Percentiles rank a stretch among this genome's conserved stretches.
These are phyloP conservation scores for Bruchidius siliquastri DNA, from an alignment of 2,888 invertebrate species.

Conservation along the genomic window DNA sequence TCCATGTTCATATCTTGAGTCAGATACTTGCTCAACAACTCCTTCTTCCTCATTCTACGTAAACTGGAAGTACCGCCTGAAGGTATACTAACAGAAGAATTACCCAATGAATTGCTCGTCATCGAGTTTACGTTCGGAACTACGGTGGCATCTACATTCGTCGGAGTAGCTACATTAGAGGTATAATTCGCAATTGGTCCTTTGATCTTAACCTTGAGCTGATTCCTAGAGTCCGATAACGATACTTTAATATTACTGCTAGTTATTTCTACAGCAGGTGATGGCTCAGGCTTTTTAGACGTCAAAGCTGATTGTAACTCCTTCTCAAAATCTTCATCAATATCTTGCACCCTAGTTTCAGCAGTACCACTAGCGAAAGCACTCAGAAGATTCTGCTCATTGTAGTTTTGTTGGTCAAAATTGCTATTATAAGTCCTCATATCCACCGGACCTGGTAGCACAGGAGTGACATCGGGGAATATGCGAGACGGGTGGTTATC, in stretches of 20 bases:
- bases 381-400: slow-evolving; percentile 61
- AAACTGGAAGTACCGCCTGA: slow-evolving; percentile 67
- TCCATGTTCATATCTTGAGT: slow-evolving; percentile 84
- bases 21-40: slow-evolving; percentile 77
- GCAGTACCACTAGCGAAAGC: slow-evolving; percentile 65
- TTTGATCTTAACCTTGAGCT: slow-evolving; percentile 86
- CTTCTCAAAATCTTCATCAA: slow-evolving; percentile 76
- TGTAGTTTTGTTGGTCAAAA: slow-evolving; percentile 56
- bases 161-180: slow-evolving; percentile 55
- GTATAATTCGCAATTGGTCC: slow-evolving; percentile 79
- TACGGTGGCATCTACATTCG: slow-evolving; percentile 49
- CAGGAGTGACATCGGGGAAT: slow-evolving; percentile 61
- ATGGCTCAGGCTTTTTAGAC: slow-evolving; percentile 51
- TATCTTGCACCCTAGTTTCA: slow-evolving; percentile 63
- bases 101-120: slow-evolving; percentile 42
- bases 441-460: slow-evolving; percentile 82
- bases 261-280: slow-evolving; percentile 46
- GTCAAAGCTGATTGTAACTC: slow-evolving; percentile 66
- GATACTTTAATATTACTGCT: slow-evolving; percentile 63
- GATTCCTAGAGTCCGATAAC: slow-evolving; percentile 75
- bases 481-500: slow-evolving; percentile 42
- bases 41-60: slow-evolving; percentile 85
- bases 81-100: slow-evolving; percentile 29
- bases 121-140: slow-evolving; percentile 49
- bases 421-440: slow-evolving; percentile 80